Conservation (phyloP, 2,888 invertebrate genomes). For the Crossocerus cetratus region DNA sequence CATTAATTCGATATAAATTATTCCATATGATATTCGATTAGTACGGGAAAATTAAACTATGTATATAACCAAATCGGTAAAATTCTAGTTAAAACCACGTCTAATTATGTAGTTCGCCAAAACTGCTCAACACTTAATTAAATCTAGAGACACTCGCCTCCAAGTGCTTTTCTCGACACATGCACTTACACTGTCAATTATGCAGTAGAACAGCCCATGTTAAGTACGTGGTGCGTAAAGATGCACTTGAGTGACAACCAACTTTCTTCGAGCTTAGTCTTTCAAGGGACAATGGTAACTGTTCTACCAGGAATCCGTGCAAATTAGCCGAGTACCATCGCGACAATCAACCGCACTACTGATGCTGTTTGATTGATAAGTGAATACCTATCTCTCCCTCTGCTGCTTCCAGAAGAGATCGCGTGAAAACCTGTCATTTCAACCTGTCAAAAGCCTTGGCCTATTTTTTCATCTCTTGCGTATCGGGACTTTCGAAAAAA, state of each 20-base stretch:
- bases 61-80: too few species aligned
- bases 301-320: slow-evolving; percentile 25
- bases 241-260: slow-evolving; percentile 1
- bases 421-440: slow-evolving; percentile 5
- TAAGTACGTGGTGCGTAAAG: background rate
- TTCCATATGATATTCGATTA: too few species aligned
- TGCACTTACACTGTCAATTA: too few species aligned
- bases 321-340: slow-evolving; percentile 32
- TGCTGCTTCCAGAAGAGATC: slow-evolving; percentile 13
- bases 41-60: too few species aligned
- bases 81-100: too few species aligned
- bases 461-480: background rate
- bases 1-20: too few species aligned
- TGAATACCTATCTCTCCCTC: slow-evolving; percentile 32
- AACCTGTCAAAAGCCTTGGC: background rate
- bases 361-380: slow-evolving; percentile 44
- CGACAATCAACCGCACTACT: slow-evolving; percentile 17
- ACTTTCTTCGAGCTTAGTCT: slow-evolving; percentile 12
- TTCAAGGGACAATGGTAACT: slow-evolving; percentile 2
- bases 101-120: too few species aligned
- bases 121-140: too few species aligned
- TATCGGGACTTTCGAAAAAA: background rate
- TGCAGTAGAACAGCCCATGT: background rate
- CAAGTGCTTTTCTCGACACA: too few species aligned
- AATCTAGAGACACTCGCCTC: too few species aligned